These are phyloP conservation scores for Andrena minutula DNA, from an alignment of 2,888 invertebrate genomes.

Conservation along the genomic window DNA sequence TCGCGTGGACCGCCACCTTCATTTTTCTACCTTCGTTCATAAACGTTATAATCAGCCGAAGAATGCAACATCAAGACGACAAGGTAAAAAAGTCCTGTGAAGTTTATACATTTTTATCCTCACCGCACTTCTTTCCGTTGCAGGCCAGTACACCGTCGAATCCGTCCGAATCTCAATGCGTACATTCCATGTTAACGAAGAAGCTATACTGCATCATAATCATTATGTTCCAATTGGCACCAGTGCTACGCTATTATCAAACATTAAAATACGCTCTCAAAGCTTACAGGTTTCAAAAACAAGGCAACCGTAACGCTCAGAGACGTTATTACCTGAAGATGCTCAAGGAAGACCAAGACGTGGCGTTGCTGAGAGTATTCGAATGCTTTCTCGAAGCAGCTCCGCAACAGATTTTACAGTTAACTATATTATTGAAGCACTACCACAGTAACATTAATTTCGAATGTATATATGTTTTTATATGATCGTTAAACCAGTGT, in stretches of 20 bases:
- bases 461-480: constrained; percentile 84
- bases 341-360: constrained; percentile 93
- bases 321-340: constrained; percentile 90
- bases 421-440: constrained; percentile 89
- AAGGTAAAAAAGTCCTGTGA: constrained; percentile 71
- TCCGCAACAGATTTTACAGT: constrained; percentile 92
- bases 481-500: not conserved
- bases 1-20: constrained; percentile 89
- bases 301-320: constrained; percentile 87
- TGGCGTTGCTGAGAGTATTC: constrained; percentile 91
- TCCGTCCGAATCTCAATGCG: constrained; percentile 43
- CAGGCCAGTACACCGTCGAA: constrained; percentile 65
- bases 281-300: constrained; percentile 88
- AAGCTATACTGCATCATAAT: constrained; percentile 62
- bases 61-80: constrained; percentile 87
- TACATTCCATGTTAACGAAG: constrained; percentile 53
- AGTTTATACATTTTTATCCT: not conserved
- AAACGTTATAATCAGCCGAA: constrained; percentile 90
- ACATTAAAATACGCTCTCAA: constrained; percentile 88
- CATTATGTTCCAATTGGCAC: constrained; percentile 90
- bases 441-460: constrained; percentile 86
- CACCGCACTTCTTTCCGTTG: constrained; percentile 21
- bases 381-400: constrained; percentile 94
- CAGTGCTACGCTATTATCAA: constrained; percentile 89
- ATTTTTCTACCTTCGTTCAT: constrained; percentile 91